phyloP scores from a whole-genome alignment of 2,113 vertebrate genomes.

The Orientallactaga bullata region DNA sequence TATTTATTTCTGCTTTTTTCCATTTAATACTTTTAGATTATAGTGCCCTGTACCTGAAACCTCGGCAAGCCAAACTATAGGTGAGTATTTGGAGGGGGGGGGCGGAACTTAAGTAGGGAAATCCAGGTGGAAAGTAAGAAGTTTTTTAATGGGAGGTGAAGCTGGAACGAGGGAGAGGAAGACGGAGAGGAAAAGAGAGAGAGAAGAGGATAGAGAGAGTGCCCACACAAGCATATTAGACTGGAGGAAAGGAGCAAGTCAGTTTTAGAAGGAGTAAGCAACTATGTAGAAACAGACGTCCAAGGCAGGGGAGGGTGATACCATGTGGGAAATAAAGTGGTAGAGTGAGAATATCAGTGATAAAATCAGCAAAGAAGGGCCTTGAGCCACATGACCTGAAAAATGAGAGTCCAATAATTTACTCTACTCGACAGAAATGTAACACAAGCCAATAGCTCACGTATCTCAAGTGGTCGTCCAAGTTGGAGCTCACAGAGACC shows the following conservation, averaged over 20 bases:
- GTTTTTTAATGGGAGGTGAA: neutral
- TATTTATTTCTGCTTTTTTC: slow-evolving; percentile 11
- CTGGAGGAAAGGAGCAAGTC: neutral
- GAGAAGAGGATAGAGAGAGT: too few species aligned
- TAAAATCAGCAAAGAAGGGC: neutral
- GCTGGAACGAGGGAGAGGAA: too few species aligned
- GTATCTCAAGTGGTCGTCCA: neutral
- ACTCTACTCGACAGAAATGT: neutral
- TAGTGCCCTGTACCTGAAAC: neutral
- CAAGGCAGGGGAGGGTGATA: neutral
- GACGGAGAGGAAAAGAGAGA: too few species aligned
- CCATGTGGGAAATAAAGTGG: neutral
- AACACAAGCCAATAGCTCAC: neutral
- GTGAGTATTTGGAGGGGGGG: too few species aligned
- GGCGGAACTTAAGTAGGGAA: neutral
- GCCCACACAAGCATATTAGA: neutral
- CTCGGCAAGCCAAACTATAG: neutral
- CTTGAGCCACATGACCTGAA: neutral
- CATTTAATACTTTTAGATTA: neutral
- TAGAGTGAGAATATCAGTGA: neutral
- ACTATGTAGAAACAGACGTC: neutral
- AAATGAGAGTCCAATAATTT: neutral
- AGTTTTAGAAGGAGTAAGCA: neutral
- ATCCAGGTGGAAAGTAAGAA: neutral
- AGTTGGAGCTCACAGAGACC: neutral